phyloP scores from a whole-genome alignment of 1,140 invertebrate genomes.

The Protaetia brevitarsis region DNA sequence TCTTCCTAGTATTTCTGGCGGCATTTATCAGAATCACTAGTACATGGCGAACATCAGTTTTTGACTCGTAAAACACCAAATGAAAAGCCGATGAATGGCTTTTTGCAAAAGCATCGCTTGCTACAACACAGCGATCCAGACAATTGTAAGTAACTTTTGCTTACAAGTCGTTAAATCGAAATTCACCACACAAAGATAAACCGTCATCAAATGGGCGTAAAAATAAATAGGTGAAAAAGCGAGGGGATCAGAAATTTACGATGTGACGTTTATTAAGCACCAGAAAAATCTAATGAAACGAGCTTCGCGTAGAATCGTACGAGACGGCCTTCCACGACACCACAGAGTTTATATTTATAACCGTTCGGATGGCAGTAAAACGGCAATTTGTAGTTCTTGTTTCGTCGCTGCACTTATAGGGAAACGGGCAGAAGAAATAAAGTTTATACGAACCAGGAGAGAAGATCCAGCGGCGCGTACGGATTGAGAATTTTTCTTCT shows the following conservation, averaged over 20 bases:
- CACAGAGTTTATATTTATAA: too few species aligned
- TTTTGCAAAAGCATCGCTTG: too few species aligned
- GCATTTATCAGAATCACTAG: too few species aligned
- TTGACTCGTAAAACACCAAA: too few species aligned
- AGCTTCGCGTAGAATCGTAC: too few species aligned
- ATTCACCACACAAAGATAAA: slow-evolving; percentile 9
- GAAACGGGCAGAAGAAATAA: background rate
- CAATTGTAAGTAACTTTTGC: background rate
- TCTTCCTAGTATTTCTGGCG: too few species aligned
- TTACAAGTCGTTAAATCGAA: slow-evolving; percentile 12
- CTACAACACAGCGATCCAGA: too few species aligned
- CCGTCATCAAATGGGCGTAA: slow-evolving; percentile 3
- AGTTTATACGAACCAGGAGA: slow-evolving; percentile 1
- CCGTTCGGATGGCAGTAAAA: background rate
- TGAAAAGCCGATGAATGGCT: too few species aligned
- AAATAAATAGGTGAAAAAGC: slow-evolving; percentile 6
- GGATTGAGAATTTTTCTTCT: background rate
- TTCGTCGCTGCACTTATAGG: slow-evolving; percentile 4
- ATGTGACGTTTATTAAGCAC: slow-evolving; percentile 15
- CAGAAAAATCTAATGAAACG: slow-evolving; percentile 16
- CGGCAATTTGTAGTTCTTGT: slow-evolving; percentile 16
- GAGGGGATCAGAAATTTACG: slow-evolving; percentile 3
- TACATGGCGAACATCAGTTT: too few species aligned
- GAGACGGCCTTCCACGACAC: too few species aligned
- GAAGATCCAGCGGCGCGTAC: too few species aligned